Percentiles rank a stretch among this genome's conserved stretches.
Evolutionary conservation across 2,797 vertebrate genomes (phyloP).

Genomic region (Bufotes viridis): DNA sequence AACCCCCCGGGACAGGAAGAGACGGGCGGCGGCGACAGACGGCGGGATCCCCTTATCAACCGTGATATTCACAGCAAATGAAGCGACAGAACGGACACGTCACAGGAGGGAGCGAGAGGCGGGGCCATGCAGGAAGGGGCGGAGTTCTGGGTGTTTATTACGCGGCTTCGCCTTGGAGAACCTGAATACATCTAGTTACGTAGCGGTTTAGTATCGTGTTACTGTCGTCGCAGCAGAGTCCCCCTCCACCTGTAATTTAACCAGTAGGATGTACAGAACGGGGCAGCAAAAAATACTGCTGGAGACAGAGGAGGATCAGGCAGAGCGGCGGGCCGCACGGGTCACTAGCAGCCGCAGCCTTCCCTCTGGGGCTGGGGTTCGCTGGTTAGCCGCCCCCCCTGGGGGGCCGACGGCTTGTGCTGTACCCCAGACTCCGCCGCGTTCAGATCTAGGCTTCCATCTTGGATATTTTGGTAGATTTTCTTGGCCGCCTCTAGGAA

Average conservation of each 20-base stretch:
- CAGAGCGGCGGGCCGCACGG: slow-evolving; percentile 58
- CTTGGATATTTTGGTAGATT: slow-evolving; percentile 99
- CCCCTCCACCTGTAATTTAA: slow-evolving; percentile 74
- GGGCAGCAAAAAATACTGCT: slow-evolving; percentile 71
- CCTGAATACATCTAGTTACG: slow-evolving; percentile 83
- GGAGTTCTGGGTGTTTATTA: slow-evolving; percentile 71
- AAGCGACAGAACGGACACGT: slow-evolving; percentile 73
- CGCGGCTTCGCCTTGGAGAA: slow-evolving; percentile 83
- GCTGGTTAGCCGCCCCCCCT: slow-evolving; percentile 95
- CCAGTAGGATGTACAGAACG: slow-evolving; percentile 80
- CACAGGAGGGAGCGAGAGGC: slow-evolving; percentile 63
- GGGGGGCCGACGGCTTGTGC: slow-evolving; percentile 97
- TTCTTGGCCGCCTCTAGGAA: slow-evolving; percentile 98
- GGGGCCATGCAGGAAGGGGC: slow-evolving; percentile 77
- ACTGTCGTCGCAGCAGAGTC: slow-evolving; percentile 72
- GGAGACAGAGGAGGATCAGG: slow-evolving; percentile 72
- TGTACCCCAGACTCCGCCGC: slow-evolving; percentile 96
- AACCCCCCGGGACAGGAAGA: slow-evolving; percentile 51
- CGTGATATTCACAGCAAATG: slow-evolving; percentile 73
- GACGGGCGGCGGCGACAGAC: slow-evolving; percentile 59
- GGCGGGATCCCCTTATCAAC: slow-evolving; percentile 65
- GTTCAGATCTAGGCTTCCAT: slow-evolving; percentile 96
- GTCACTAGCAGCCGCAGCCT: slow-evolving; percentile 99
- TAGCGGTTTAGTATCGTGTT: slow-evolving; percentile 74
- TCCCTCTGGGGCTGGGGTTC: slow-evolving; percentile 98